Conservation (phyloP, 1,140 invertebrate species). For the Brachionus manjavacas region DNA sequence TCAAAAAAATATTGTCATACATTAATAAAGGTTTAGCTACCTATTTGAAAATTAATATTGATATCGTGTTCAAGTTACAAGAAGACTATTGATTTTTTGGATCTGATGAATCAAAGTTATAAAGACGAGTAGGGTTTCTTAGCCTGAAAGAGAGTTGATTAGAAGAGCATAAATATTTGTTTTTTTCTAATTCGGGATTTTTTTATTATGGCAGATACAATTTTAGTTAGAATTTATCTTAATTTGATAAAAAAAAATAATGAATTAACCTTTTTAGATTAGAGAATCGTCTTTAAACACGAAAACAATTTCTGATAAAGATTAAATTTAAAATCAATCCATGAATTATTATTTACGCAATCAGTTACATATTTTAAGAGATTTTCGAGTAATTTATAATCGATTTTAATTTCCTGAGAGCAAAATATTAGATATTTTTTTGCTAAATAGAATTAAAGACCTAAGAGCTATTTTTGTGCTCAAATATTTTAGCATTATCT, state of each 20-base stretch:
- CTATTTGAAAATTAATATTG: not conserved
- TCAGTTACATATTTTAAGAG: not conserved
- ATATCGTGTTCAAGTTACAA: not conserved
- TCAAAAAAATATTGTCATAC: not conserved
- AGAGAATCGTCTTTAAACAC: not conserved
- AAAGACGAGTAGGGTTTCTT: not conserved
- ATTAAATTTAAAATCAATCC: not conserved
- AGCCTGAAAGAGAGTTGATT: not conserved
- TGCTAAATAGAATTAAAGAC: not conserved
- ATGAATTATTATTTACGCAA: not conserved
- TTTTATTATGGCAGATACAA: not conserved
- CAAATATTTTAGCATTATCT: not conserved
- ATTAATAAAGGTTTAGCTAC: not conserved
- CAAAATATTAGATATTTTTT: not conserved
- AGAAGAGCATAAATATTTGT: not conserved
- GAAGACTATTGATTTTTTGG: not conserved
- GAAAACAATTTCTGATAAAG: not conserved
- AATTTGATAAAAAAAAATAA: not conserved
- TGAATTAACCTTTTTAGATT: not conserved
- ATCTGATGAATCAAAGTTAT: not conserved
- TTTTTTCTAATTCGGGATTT: not conserved
- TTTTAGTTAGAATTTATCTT: not conserved
- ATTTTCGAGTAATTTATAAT: not conserved
- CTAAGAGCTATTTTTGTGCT: not conserved
- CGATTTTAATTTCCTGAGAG: not conserved